These are phyloP conservation scores for Phalanger gymnotis DNA, from an alignment of 2,797 vertebrate species.

Conservation along the genomic window DNA sequence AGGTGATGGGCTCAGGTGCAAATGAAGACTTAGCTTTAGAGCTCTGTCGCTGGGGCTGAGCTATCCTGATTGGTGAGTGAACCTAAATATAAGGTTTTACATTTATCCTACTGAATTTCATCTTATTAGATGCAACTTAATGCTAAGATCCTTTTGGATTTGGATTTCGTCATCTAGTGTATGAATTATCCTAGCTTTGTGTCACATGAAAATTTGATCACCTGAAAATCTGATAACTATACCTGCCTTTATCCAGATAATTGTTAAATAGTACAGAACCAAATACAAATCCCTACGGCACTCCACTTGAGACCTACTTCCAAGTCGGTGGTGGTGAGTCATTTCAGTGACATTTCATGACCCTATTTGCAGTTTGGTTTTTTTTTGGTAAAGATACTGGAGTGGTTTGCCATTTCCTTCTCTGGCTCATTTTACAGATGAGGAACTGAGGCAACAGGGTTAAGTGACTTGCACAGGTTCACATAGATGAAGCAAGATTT, in stretches of 20 bases:
- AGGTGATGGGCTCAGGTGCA: neutral
- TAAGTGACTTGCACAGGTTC: neutral
- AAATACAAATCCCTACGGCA: neutral
- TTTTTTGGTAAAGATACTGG: neutral
- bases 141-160: neutral
- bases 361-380: neutral
- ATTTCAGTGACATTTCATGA: neutral
- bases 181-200: neutral
- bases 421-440: neutral
- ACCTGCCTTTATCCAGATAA: neutral
- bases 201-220: neutral
- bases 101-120: neutral
- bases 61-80: neutral
- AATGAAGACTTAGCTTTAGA: neutral
- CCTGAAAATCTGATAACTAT: neutral
- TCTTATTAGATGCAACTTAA: neutral
- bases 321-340: neutral
- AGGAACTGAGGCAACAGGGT: neutral
- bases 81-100: neutral
- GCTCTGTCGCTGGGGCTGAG: neutral
- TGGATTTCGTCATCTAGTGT: neutral
- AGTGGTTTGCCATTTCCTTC: neutral
- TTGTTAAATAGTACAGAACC: neutral
- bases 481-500: neutral
- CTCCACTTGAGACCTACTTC: neutral